A percentile compares a stretch with the other conserved stretches of the same genome.
Conservation (phyloP, 2,113 vertebrate genomes). For the Sorex fumeus region DNA sequence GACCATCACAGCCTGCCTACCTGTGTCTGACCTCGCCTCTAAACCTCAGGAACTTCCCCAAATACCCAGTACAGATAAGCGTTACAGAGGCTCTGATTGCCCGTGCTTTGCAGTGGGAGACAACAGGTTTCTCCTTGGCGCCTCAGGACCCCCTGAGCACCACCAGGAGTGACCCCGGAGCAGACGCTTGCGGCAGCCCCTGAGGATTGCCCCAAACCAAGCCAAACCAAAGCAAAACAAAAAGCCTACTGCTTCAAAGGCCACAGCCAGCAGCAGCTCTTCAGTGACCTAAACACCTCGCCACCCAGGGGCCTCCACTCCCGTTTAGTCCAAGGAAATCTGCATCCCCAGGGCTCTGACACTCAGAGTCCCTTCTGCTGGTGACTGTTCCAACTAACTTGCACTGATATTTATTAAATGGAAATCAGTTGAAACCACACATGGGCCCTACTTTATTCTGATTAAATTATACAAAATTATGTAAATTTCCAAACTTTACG, state of each 20-base stretch:
- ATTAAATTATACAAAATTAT: background rate
- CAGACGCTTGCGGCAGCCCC: too few species aligned
- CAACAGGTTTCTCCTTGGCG: too few species aligned
- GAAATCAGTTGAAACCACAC: background rate
- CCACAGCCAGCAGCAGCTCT: background rate
- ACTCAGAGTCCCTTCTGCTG: background rate
- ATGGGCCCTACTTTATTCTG: background rate
- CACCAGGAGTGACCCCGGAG: too few species aligned
- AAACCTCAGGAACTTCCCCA: too few species aligned
- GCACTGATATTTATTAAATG: background rate
- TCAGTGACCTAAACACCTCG: background rate
- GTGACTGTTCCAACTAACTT: background rate
- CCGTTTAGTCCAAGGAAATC: background rate
- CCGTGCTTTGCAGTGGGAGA: too few species aligned
- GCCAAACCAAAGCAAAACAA: too few species aligned
- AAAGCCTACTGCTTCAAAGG: background rate
- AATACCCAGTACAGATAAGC: too few species aligned
- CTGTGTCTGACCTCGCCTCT: too few species aligned
- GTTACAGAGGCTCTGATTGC: too few species aligned
- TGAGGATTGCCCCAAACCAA: too few species aligned
- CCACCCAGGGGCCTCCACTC: fast-evolving
- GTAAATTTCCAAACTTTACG: background rate
- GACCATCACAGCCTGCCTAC: too few species aligned
- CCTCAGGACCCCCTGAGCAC: too few species aligned
- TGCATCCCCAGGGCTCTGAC: background rate